Evolutionary conservation across 2,888 invertebrate genomes (phyloP), one percentile per base, ranked within the genome.

Genomic region (Geophilus truncorum): DNA sequence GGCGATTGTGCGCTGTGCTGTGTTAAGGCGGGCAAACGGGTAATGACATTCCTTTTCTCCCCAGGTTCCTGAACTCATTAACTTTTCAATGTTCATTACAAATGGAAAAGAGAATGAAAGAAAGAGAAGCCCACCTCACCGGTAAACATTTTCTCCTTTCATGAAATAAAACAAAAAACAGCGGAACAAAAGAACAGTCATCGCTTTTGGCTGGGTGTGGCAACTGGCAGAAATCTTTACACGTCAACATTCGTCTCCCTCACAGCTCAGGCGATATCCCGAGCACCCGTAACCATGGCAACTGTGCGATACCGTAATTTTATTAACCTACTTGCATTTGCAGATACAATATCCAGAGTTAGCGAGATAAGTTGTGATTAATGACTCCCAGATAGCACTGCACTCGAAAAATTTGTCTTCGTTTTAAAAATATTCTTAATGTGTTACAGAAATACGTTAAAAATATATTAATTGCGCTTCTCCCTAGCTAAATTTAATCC

Each of bases 21-120:
- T 70, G 70, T 70, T 70, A 70, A 70, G 70, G 70, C 70, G 70
- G 70, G 70, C 70, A 70, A 70, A 70, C 70, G 70, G 70, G 70
- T 70, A 70, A 70, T 70, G 70, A 70, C 70, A 70, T 70, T 70
- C 70, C 70, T 70, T 70, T 70, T 70, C 70, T 70, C 70, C 70
- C 70, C 28, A 25, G 70, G 70, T 70, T 70, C 70, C 70, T 70
- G 70, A 70, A 70, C 70, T 70, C 70, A 70, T 70, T 70, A 70
- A 70, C 70, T 70, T 62, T 70, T 70, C 70, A 70, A 70, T 70
- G 70, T 70, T 70, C 70, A 70, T 70, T 70, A 70, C 70, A 70
- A 70, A 70, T 70, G 70, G 70, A 70, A 28, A 28, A 70, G 70
- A 28, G 70, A 70, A 70, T 70, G 70, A 70, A 70, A 70, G 70